These are phyloP conservation scores for Seriola rivoliana DNA, from an alignment of 2,113 vertebrate species.

Conservation along the genomic window DNA sequence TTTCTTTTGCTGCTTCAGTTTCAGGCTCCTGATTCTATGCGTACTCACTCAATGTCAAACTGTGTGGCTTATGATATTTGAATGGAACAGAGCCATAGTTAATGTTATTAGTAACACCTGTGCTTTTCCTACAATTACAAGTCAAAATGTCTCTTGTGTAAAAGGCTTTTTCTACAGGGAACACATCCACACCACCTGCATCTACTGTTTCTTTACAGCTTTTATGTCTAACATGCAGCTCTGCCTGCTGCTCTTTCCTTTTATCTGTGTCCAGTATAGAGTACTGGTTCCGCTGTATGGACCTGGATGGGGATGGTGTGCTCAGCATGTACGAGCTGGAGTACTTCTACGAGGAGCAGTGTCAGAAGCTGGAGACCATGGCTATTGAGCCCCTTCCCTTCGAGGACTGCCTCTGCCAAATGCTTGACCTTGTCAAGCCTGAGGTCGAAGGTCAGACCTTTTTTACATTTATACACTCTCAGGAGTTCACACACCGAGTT, in stretches of 20 bases:
- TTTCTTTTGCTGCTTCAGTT: not conserved
- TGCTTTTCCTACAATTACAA: not conserved
- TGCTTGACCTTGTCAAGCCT: conserved; percentile 95
- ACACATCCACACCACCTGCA: not conserved
- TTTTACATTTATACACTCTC: conserved; percentile 30
- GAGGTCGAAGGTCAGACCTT: conserved; percentile 85
- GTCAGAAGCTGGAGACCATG: conserved; percentile 91
- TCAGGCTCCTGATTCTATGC: not conserved
- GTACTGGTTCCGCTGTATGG: conserved; percentile 99
- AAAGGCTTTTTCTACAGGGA: not conserved
- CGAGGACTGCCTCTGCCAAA: conserved; percentile 96
- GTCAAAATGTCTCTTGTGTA: not conserved
- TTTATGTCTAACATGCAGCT: not conserved
- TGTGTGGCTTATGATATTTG: not conserved
- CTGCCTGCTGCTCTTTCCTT: not conserved
- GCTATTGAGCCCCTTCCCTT: conserved; percentile 95
- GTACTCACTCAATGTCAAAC: not conserved
- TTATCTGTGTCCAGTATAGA: conserved; percentile 88
- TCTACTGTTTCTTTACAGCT: not conserved
- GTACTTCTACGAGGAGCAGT: conserved; percentile 96
- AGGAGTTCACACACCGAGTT: conserved; percentile 3
- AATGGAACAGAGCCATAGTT: not conserved
- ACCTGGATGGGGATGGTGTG: conserved; percentile 94
- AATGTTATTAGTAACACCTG: conserved; percentile 20
- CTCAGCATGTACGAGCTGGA: conserved; percentile 96